Percentiles rank a stretch among this genome's conserved stretches.
phyloP scores from a whole-genome alignment of 2,113 vertebrate species.

The Probosciger aterrimus region DNA sequence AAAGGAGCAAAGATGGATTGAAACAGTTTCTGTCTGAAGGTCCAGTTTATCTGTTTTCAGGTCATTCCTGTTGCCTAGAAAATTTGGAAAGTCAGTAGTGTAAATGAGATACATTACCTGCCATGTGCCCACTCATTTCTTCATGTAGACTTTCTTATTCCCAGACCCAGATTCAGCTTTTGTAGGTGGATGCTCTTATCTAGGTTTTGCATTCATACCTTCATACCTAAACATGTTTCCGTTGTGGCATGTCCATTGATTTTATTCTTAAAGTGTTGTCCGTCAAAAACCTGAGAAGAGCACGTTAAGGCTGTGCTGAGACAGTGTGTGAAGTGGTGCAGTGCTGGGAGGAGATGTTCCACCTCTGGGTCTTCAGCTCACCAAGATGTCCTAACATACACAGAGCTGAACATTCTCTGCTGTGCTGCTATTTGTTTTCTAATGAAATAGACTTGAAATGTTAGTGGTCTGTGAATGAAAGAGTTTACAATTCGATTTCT shows the following conservation, averaged over 20 bases:
- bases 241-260: not conserved
- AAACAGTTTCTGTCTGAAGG: not conserved
- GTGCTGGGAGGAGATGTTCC: not conserved
- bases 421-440: not conserved
- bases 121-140: not conserved
- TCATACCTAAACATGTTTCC: not conserved
- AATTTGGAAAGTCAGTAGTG: not conserved
- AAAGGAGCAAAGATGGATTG: not conserved
- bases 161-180: not conserved
- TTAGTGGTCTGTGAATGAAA: not conserved
- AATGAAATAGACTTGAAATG: not conserved
- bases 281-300: not conserved
- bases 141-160: not conserved
- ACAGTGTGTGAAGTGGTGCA: fast-evolving
- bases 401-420: not conserved
- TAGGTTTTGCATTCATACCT: not conserved
- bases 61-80: not conserved
- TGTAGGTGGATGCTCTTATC: not conserved
- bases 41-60: not conserved
- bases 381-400: fast-evolving
- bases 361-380: not conserved
- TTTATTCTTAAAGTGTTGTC: not conserved
- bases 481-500: not conserved
- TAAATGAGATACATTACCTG: not conserved
- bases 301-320: not conserved